Evolutionary conservation across 2,888 invertebrate species (phyloP).

Genomic region (Emesis furor): DNA sequence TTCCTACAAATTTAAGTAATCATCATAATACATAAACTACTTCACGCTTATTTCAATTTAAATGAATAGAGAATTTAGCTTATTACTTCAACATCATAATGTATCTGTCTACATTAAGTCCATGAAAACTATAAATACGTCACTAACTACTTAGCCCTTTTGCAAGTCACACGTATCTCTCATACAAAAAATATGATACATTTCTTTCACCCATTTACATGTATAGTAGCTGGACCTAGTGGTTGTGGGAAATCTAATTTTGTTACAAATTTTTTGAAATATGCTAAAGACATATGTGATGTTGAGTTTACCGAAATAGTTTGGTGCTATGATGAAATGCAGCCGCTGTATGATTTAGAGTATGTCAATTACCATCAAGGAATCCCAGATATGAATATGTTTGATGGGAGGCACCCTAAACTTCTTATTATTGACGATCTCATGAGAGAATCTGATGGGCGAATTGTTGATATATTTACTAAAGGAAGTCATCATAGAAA

Average conservation of each 20-base stretch:
- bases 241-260: constrained; percentile 71
- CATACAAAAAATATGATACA: constrained; percentile 43
- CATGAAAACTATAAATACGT: too few relatives aligned
- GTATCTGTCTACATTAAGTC: too few relatives aligned
- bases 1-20: too few relatives aligned
- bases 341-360: constrained; percentile 60
- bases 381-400: constrained; percentile 68
- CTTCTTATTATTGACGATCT: constrained; percentile 76
- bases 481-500: constrained; percentile 75
- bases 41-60: too few relatives aligned
- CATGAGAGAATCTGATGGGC: constrained; percentile 73
- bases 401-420: constrained; percentile 41
- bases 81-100: too few relatives aligned
- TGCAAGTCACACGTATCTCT: too few relatives aligned
- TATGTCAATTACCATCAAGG: too few relatives aligned
- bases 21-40: too few relatives aligned
- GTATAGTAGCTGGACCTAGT: constrained; percentile 65
- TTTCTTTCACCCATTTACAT: constrained; percentile 66
- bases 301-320: constrained; percentile 40
- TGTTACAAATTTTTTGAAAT: constrained; percentile 56
- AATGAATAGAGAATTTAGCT: too few relatives aligned
- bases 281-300: constrained; percentile 45
- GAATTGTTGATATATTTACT: constrained; percentile 78
- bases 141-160: too few relatives aligned
- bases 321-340: constrained; percentile 65